Conservation (phyloP, 2,888 invertebrate genomes). For the Flabesymbios commensalis region DNA sequence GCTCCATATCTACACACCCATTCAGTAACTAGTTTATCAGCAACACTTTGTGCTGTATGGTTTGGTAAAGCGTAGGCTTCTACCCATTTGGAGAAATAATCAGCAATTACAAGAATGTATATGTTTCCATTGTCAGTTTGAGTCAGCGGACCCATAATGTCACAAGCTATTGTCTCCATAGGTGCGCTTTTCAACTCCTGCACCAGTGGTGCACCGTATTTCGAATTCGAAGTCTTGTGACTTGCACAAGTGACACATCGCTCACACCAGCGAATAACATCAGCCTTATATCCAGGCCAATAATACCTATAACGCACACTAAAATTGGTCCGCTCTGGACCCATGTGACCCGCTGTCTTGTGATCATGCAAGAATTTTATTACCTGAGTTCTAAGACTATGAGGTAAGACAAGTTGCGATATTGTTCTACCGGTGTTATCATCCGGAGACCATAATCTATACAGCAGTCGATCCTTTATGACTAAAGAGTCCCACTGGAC, state of each 20-base stretch:
- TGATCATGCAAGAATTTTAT: neutral
- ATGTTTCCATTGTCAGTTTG: slow-evolving; percentile 26
- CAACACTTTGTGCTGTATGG: slow-evolving; percentile 30
- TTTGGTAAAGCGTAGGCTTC: slow-evolving; percentile 11
- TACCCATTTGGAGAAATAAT: slow-evolving; percentile 36
- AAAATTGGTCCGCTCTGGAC: neutral
- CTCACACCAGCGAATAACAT: neutral
- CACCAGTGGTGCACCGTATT: neutral
- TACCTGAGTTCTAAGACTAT: neutral
- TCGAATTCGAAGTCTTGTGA: neutral
- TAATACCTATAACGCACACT: slow-evolving; percentile 1
- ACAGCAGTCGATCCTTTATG: neutral
- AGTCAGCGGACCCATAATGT: slow-evolving; percentile 33
- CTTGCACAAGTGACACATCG: neutral
- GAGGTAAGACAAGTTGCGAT: neutral
- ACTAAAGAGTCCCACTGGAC: neutral
- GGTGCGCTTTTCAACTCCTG: neutral
- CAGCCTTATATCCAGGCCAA: neutral
- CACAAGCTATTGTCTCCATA: slow-evolving; percentile 29
- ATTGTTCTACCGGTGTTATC: neutral
- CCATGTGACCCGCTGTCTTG: slow-evolving; percentile 1
- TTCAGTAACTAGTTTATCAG: slow-evolving; percentile 30
- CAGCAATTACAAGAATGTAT: slow-evolving; percentile 33
- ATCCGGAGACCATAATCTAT: neutral
- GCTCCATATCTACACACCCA: slow-evolving; percentile 27